Evolutionary conservation across 2,797 vertebrate genomes (phyloP).

Genomic region (Spea hammondii): DNA sequence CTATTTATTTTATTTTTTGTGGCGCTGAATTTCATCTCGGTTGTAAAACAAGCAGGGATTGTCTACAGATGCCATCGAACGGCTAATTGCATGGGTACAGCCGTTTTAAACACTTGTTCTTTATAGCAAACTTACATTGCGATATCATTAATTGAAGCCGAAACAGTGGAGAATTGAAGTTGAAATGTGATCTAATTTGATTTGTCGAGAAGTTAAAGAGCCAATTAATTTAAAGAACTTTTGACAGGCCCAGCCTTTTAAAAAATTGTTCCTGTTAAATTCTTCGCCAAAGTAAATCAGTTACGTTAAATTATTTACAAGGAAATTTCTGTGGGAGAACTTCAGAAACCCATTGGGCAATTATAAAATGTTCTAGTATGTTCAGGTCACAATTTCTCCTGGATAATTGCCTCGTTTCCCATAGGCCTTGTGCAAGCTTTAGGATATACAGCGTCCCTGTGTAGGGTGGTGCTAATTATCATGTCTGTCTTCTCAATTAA

Average conservation of each 20-base stretch:
- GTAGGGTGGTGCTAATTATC: constrained; percentile 1
- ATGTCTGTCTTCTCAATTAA: constrained; percentile 10
- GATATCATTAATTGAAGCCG: constrained; percentile 48
- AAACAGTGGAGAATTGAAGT: constrained; percentile 57
- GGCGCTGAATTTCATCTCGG: constrained; percentile 29
- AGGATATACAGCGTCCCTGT: constrained; percentile 11
- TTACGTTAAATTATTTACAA: constrained; percentile 67
- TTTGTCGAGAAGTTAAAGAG: constrained; percentile 60
- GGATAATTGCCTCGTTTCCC: constrained; percentile 61
- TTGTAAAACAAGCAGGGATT: constrained; percentile 34
- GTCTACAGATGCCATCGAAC: constrained; percentile 12
- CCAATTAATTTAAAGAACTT: constrained; percentile 61
- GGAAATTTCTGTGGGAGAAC: constrained; percentile 65
- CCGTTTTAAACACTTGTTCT: constrained; percentile 30
- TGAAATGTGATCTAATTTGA: constrained; percentile 60
- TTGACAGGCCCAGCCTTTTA: constrained; percentile 56
- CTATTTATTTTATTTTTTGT: background rate
- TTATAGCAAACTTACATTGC: constrained; percentile 18
- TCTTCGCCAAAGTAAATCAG: constrained; percentile 62
- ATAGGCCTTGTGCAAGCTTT: constrained; percentile 33
- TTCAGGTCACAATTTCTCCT: constrained; percentile 65
- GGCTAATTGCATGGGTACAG: constrained; percentile 38
- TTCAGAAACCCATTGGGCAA: constrained; percentile 65
- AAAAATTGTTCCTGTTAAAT: constrained; percentile 57
- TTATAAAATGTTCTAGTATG: constrained; percentile 65